Conservation (phyloP, 2,797 vertebrate species). For the Platalea minor region DNA sequence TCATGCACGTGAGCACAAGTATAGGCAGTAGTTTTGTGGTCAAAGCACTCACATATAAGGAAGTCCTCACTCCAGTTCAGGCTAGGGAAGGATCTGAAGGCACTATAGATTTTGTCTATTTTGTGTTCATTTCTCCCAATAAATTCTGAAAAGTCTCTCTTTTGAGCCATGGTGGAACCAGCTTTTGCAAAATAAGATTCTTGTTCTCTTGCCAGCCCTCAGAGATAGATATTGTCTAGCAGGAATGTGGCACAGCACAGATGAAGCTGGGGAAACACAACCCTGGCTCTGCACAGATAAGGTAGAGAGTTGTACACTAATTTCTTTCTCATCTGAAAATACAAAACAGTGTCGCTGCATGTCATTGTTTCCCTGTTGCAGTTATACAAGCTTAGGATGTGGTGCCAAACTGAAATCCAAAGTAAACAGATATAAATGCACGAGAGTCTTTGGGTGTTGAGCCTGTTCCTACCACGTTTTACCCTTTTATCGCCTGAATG, state of each 20-base stretch:
- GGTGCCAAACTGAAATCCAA: neutral
- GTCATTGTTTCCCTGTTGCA: neutral
- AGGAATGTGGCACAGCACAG: neutral
- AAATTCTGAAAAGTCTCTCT: neutral
- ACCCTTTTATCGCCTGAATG: neutral
- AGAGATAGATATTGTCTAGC: neutral
- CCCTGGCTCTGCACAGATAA: neutral
- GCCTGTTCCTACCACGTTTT: neutral
- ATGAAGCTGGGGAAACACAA: neutral
- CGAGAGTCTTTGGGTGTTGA: neutral
- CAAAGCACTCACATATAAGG: neutral
- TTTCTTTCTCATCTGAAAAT: neutral
- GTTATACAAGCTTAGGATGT: neutral
- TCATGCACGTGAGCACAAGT: neutral
- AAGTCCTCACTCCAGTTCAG: neutral
- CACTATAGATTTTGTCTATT: neutral
- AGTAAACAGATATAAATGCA: neutral
- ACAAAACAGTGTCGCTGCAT: fast-evolving
- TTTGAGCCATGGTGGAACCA: neutral
- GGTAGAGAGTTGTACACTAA: neutral
- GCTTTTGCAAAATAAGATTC: neutral
- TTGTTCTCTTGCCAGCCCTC: neutral
- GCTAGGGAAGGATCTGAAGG: neutral
- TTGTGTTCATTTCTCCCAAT: neutral
- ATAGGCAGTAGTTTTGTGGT: neutral